Evolutionary conservation across 2,888 invertebrate species (phyloP).

Genomic region (Pandemis corylana): DNA sequence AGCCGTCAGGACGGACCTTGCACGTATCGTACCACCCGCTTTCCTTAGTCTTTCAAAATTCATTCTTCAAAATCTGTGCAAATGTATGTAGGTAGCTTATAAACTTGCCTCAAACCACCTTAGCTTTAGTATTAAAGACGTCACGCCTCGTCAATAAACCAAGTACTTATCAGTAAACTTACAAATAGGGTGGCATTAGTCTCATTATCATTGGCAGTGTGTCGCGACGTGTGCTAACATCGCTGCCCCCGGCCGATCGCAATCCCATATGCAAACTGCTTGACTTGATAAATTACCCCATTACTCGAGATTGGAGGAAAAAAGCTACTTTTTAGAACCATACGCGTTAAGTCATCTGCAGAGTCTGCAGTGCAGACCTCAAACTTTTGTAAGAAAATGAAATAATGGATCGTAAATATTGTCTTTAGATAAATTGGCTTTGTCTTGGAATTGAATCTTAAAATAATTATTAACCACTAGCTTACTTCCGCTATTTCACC

Average conservation of each 20-base stretch:
- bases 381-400: too few species aligned
- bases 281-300: slow-evolving; percentile 75
- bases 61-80: too few species aligned
- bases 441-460: too few species aligned
- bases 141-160: slow-evolving; percentile 41
- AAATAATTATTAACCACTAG: too few species aligned
- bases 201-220: slow-evolving; percentile 37
- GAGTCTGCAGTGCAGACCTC: too few species aligned
- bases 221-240: slow-evolving; percentile 52
- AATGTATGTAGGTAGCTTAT: too few species aligned
- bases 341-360: not conserved
- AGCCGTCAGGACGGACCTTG: too few species aligned
- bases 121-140: not conserved
- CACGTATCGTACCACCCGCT: too few species aligned
- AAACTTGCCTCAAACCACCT: not conserved
- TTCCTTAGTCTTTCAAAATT: too few species aligned
- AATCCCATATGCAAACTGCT: slow-evolving; percentile 79
- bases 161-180: slow-evolving; percentile 41
- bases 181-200: slow-evolving; percentile 40
- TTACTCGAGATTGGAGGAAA: slow-evolving; percentile 76
- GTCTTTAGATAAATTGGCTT: too few species aligned
- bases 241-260: slow-evolving; percentile 65
- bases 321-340: slow-evolving; percentile 63
- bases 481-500: too few species aligned
- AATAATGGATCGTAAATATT: too few species aligned